Percentiles rank a stretch among this genome's conserved stretches.
Conservation (phyloP, 1,140 invertebrate genomes). For the Lepidurus apus region DNA sequence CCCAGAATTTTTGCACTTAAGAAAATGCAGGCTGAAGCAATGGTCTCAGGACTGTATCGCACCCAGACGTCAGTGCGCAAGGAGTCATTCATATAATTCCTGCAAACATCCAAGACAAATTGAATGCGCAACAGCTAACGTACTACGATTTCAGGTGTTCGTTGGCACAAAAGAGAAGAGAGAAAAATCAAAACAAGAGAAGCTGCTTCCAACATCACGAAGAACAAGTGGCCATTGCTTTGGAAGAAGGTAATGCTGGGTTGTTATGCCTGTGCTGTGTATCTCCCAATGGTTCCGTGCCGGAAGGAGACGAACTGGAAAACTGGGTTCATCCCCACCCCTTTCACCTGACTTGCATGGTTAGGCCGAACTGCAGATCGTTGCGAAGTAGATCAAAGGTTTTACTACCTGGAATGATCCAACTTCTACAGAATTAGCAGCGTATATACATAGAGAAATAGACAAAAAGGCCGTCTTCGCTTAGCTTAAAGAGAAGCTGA, state of each 20-base stretch:
- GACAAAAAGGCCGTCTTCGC: background rate
- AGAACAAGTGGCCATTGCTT: no score
- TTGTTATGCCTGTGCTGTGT: no score
- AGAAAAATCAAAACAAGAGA: background rate
- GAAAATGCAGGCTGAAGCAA: constrained; percentile 97
- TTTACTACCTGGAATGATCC: constrained; percentile 4
- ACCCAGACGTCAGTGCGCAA: constrained; percentile 94
- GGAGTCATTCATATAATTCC: constrained; percentile 99
- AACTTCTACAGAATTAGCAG: constrained; percentile 22
- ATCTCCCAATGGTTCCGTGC: constrained; percentile 4
- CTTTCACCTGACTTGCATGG: background rate
- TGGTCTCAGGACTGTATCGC: constrained; percentile 90
- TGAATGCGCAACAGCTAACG: constrained; percentile 9
- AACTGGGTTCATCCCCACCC: background rate
- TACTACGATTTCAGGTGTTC: background rate
- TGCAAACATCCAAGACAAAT: constrained; percentile 43
- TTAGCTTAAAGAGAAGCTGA: background rate
- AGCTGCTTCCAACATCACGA: background rate
- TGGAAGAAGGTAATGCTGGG: no score
- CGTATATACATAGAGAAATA: background rate
- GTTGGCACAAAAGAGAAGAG: background rate
- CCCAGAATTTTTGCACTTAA: constrained; percentile 81
- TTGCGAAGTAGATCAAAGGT: constrained; percentile 11
- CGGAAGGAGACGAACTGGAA: background rate
- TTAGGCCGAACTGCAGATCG: background rate